Evolutionary conservation across 2,888 invertebrate species (phyloP), one percentile per base, ranked within the genome.

Genomic region (Omphaloscelis lunosa): DNA sequence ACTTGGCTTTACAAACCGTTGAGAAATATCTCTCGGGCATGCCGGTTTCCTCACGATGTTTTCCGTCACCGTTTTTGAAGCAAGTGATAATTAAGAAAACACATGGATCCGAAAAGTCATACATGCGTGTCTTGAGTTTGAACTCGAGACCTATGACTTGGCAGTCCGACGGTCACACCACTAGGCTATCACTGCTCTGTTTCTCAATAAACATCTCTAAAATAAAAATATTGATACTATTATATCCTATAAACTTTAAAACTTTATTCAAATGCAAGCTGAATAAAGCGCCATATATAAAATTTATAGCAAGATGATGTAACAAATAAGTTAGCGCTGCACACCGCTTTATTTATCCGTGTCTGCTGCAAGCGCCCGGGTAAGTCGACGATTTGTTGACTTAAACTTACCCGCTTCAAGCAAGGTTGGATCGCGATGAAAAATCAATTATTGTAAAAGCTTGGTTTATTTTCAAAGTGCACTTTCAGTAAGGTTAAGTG

Each of bases 381-480:
- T 83, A 73, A 76, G 70, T 76, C 82, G 81, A 63, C 85, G 83
- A 83, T 84, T 76, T 85, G 82, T 83, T 84, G 82, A 85, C 75
- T 83, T 62, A 80, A 79, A 75, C 66, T 83, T 81, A 53, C 59
- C 59, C 62, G 67, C 66, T 63, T 71, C 68, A 83, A 39, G 69
- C 34, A 56, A 23, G 66, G 68, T 61, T 23, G 59, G 58, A 72
- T 63, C 29, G 41, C 62, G 72, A 75, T 76, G 81, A 71, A 81
- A 81, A 85, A 84, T 83, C 75, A 81, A 83, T 84, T 76, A 81
- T 72, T 68, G 63, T 80, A 51, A 59, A 63, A 74, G 74, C 27
- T 63, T 2, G 71, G 69, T 84, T 59, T 83, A 62, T 80, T 56
- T 82, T 7, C 17, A 12, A 59, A 59, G 69, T 62, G 66, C 70